phyloP scores from a whole-genome alignment of 2,797 vertebrate genomes.

The Staurois parvus region DNA sequence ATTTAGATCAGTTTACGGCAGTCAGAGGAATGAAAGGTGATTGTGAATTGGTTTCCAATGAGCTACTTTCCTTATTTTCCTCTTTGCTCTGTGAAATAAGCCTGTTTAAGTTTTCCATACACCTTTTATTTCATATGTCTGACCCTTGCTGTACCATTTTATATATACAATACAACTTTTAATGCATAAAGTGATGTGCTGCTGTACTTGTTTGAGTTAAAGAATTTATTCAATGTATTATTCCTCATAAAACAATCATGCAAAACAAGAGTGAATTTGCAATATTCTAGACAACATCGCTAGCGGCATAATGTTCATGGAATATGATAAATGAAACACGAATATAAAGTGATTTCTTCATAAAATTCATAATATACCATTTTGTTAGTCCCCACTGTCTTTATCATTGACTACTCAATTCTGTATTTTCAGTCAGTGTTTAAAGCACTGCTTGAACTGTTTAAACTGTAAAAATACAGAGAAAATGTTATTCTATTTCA shows the following conservation, averaged over 20 bases:
- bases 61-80: too few relatives aligned
- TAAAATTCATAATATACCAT: conserved; percentile 25
- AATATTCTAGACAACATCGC: conserved; percentile 33
- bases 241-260: conserved; percentile 42
- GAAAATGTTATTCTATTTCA: neutral
- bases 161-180: conserved; percentile 5
- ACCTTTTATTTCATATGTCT: neutral
- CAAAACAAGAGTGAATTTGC: conserved; percentile 35
- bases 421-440: conserved; percentile 29
- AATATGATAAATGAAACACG: conserved; percentile 25
- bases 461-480: conserved; percentile 12
- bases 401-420: neutral
- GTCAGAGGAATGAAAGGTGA: neutral
- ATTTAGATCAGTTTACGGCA: too few relatives aligned
- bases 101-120: neutral
- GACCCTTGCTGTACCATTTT: neutral
- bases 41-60: neutral
- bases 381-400: conserved; percentile 1
- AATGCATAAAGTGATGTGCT: neutral
- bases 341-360: conserved; percentile 38
- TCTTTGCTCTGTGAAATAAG: neutral
- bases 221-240: conserved; percentile 10
- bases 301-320: conserved; percentile 24
- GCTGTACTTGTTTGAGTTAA: neutral
- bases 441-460: neutral